Evolutionary conservation across 2,113 vertebrate genomes (phyloP), one percentile per base, ranked within the genome.

Genomic region (Galemys pyrenaicus): DNA sequence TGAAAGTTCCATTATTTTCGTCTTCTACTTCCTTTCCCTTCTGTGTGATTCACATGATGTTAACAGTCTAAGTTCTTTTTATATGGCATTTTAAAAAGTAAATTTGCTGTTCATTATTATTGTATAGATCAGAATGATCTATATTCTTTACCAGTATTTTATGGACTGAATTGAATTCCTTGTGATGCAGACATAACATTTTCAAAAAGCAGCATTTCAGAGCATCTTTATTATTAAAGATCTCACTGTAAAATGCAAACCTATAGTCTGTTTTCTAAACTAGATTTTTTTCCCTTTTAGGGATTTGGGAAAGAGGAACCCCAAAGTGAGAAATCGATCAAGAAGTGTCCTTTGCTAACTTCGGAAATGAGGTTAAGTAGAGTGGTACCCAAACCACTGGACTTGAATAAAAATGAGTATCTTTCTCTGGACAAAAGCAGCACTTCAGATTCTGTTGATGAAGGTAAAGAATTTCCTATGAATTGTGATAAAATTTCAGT

Each of bases 331-430:
- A 98, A 98, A 0, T 96, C 96, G 15, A 92, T 92, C 58, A 98
- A 95, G 41, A 98, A 95, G 67, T 99, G 96, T 95, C 98, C 98
- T 35, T 92, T 93, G 68, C 97, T 98, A 4, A 92, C 96, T 35
- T 96, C 98, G 87, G 98, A 98, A 94, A 98, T 98, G 44, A 97
- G 96, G 81, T 56, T 96, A 87, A 58, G 65, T 87, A 97, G 98
- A 89, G 97, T 98, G 11, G 98, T 98, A 6, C 94, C 98, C 3
- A 98, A 98, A 56, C 98, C 98, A 9, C 97, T 99, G 26, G 99
- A 99, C 92, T 97, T 99, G 82, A 99, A 99, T 82, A 98, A 98
- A 93, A 99, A 99, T 73, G 98, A 99, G 80, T 99, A 99, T 68
- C 97, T 98, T 9, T 77, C 97, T 82, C 96, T 98, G 1, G 99